Percentiles rank a stretch among this genome's conserved stretches.
Conservation (phyloP, 1,140 invertebrate species). For the Triops longicaudatus region DNA sequence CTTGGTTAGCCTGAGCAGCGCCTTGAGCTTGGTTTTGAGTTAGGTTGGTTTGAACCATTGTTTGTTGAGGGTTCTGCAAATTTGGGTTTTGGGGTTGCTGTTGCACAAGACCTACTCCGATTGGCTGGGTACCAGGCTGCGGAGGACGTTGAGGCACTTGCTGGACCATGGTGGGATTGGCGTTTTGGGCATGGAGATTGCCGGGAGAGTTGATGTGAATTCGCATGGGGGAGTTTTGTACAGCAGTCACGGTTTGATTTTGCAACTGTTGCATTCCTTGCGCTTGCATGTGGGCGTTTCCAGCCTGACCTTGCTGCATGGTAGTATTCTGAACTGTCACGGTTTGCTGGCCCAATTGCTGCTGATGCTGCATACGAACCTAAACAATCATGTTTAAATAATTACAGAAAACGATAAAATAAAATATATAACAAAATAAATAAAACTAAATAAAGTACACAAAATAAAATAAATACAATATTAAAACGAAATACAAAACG, state of each 20-base stretch:
- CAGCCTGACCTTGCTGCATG: constrained; percentile 35
- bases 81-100: constrained; percentile 27
- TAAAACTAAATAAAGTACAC: no score
- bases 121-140: constrained; percentile 28
- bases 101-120: constrained; percentile 29
- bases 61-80: constrained; percentile 34
- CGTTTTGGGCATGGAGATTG: constrained; percentile 34
- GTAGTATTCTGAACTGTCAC: constrained; percentile 35
- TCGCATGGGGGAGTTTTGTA: constrained; percentile 34
- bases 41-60: constrained; percentile 29
- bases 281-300: constrained; percentile 16
- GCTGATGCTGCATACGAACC: constrained; percentile 32
- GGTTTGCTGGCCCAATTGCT: constrained; percentile 33
- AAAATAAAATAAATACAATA: no score
- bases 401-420: no score
- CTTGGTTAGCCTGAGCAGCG: constrained; percentile 30
- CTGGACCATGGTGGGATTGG: constrained; percentile 30
- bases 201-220: constrained; percentile 36
- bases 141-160: constrained; percentile 34
- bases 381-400: neutral
- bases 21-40: constrained; percentile 21
- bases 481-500: no score
- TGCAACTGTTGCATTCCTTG: constrained; percentile 23
- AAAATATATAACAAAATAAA: no score
- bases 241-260: constrained; percentile 31